Evolutionary conservation across 2,888 invertebrate genomes (phyloP).

Genomic region (Hirtodrosophila duncani): DNA sequence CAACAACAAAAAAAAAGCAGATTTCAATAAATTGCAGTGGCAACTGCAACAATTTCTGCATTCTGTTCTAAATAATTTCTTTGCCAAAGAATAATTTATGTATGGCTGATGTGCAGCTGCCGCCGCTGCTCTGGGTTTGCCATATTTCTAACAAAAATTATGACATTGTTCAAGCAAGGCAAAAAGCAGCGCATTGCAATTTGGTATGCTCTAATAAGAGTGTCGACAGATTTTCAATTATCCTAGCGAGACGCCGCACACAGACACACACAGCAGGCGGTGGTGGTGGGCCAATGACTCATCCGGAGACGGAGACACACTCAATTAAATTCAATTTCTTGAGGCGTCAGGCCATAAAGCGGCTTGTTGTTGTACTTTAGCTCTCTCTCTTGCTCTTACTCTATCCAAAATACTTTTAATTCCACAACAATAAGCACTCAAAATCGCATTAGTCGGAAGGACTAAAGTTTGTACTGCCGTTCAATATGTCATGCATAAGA

Average conservation of each 20-base stretch:
- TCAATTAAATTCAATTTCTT: slow-evolving; percentile 61
- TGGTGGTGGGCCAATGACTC: slow-evolving; percentile 6
- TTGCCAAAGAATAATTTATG: slow-evolving; percentile 40
- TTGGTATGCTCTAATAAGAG: slow-evolving; percentile 64
- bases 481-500: slow-evolving; percentile 39
- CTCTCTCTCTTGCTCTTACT: too few relatives aligned
- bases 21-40: too few relatives aligned
- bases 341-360: slow-evolving; percentile 40
- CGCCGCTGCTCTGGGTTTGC: slow-evolving; percentile 2
- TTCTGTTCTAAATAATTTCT: slow-evolving; percentile 40
- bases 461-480: slow-evolving; percentile 38
- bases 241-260: slow-evolving; percentile 28
- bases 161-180: slow-evolving; percentile 44
- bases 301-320: slow-evolving; percentile 31
- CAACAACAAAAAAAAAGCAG: too few relatives aligned
- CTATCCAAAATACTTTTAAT: slow-evolving; percentile 36
- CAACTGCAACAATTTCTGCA: too few relatives aligned
- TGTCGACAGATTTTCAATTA: slow-evolving; percentile 70
- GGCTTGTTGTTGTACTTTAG: too few relatives aligned
- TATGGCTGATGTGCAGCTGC: slow-evolving; percentile 25
- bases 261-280: background rate
- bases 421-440: slow-evolving; percentile 67
- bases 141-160: slow-evolving; percentile 34
- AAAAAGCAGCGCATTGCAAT: slow-evolving; percentile 47
- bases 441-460: slow-evolving; percentile 62